These are phyloP conservation scores for Tricholauxania praeusta DNA, from an alignment of 2,888 invertebrate species.

Conservation along the genomic window DNA sequence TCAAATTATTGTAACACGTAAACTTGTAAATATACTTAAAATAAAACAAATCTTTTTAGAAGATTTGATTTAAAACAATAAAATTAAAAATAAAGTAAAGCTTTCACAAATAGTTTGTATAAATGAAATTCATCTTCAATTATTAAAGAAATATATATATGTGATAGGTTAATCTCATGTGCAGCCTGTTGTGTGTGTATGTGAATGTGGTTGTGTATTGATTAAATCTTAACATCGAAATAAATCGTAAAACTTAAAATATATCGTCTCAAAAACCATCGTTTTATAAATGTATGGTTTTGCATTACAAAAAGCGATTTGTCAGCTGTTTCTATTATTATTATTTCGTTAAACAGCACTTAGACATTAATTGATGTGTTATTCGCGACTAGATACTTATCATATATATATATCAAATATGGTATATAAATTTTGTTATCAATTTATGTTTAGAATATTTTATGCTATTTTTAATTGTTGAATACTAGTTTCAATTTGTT, in stretches of 20 bases:
- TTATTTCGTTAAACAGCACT: slow-evolving; percentile 13
- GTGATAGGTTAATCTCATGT: slow-evolving; percentile 21
- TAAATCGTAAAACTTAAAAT: neutral
- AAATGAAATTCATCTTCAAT: no score
- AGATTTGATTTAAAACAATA: slow-evolving; percentile 11
- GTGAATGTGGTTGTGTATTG: neutral
- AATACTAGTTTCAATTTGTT: slow-evolving; percentile 24
- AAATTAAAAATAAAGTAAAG: neutral
- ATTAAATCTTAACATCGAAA: neutral
- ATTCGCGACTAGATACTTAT: slow-evolving; percentile 40
- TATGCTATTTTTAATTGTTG: slow-evolving; percentile 19
- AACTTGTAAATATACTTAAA: no score
- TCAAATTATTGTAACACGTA: neutral
- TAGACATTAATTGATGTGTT: slow-evolving; percentile 31
- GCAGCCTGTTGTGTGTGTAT: slow-evolving; percentile 13
- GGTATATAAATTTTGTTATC: slow-evolving; percentile 35
- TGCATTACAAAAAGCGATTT: no score
- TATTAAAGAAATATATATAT: no score
- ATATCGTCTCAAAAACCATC: no score
- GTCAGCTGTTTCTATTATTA: neutral
- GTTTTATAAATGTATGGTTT: no score
- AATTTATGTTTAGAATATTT: slow-evolving; percentile 25
- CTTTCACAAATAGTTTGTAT: slow-evolving; percentile 6
- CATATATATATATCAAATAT: slow-evolving; percentile 25
- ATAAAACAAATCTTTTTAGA: neutral